A percentile compares a stretch with the other conserved stretches of the same genome.
Evolutionary conservation across 2,888 invertebrate species (phyloP).

Genomic region (Epinotia bilunana): DNA sequence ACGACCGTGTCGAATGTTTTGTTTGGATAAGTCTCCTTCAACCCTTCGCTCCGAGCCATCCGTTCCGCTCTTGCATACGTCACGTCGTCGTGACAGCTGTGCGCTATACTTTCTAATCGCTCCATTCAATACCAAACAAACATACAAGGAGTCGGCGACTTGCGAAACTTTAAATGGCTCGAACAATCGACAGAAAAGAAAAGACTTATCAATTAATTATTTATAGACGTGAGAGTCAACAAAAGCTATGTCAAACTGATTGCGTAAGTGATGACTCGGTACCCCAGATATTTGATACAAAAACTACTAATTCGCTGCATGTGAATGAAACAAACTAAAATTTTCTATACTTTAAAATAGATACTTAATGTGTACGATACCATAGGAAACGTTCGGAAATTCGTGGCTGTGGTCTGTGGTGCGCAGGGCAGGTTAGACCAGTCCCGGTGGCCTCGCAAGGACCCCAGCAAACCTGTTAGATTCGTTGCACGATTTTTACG

Average conservation of each 20-base stretch:
- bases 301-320: conserved; percentile 12
- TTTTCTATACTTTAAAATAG: conserved; percentile 49
- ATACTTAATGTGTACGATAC: conserved; percentile 64
- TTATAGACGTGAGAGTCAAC: conserved; percentile 64
- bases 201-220: conserved; percentile 74
- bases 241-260: conserved; percentile 60
- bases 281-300: conserved; percentile 27
- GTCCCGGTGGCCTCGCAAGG: conserved; percentile 84
- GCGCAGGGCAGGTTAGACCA: conserved; percentile 84
- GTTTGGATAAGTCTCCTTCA: conserved; percentile 76
- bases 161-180: conserved; percentile 74
- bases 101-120: conserved; percentile 80
- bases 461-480: conserved; percentile 84
- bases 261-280: conserved; percentile 52
- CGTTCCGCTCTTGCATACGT: conserved; percentile 80
- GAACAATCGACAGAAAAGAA: conserved; percentile 73
- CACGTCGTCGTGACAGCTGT: conserved; percentile 82
- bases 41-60: conserved; percentile 77
- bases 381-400: conserved; percentile 81
- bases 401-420: conserved; percentile 80
- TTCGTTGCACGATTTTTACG: conserved; percentile 85
- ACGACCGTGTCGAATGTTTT: conserved; percentile 76
- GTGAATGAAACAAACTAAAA: conserved; percentile 58
- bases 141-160: conserved; percentile 69
- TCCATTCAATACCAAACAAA: conserved; percentile 77